Conservation (phyloP, 2,888 invertebrate genomes). For the Chrysodeixis includens region DNA sequence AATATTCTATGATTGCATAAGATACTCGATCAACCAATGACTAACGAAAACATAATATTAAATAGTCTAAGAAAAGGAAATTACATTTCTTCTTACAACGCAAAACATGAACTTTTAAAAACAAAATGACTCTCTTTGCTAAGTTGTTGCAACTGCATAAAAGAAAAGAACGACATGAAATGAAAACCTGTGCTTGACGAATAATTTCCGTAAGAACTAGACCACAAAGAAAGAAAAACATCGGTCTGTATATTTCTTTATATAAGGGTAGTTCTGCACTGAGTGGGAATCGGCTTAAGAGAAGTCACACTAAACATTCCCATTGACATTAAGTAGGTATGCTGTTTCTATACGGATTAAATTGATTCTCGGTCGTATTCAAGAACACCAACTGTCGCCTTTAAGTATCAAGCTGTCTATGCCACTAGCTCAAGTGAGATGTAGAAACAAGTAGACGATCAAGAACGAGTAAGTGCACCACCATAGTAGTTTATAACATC, state of each 20-base stretch:
- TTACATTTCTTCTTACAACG: neutral
- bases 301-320: neutral
- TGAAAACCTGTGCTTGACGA: constrained; percentile 6
- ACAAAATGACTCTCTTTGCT: neutral
- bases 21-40: neutral
- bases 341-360: constrained; percentile 18
- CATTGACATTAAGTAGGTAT: constrained; percentile 6
- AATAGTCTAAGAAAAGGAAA: neutral
- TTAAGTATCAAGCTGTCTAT: too few species aligned
- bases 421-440: too few species aligned
- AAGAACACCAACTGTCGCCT: too few species aligned
- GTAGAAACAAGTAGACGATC: too few species aligned
- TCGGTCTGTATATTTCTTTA: neutral
- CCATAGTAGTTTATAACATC: too few species aligned
- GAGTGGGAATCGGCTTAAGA: constrained; percentile 19
- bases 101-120: neutral
- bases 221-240: constrained; percentile 6
- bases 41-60: neutral
- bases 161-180: neutral
- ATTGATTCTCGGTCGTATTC: too few species aligned
- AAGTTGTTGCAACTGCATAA: neutral
- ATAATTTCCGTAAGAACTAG: constrained; percentile 7
- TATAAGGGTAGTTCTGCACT: constrained; percentile 11
- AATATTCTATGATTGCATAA: neutral
- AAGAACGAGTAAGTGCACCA: too few species aligned